Evolutionary conservation across 2,113 vertebrate species (phyloP), one percentile per base, ranked within the genome.

Genomic region (Cinclus mexicanus): DNA sequence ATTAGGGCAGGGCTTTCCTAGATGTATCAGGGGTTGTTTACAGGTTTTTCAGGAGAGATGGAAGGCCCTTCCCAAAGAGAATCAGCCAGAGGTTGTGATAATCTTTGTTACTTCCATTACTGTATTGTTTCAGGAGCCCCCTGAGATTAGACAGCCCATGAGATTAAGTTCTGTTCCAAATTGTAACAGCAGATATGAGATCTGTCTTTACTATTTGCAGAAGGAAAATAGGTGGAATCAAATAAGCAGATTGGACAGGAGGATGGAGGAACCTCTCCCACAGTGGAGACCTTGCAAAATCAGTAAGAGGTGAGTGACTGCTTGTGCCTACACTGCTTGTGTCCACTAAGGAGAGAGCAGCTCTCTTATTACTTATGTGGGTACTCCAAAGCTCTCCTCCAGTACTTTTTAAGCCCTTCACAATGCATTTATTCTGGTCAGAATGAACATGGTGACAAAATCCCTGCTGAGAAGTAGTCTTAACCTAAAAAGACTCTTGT

Each of bases 261-360:
- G 28, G n/a, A 28, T 50, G 56, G 11, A 68, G 42, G 25, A 84
- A 57, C n/a, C 8, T 56, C 44, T 91, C 41, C 23, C 42, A 44
- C 4, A 1, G 5, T 1, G 2, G 23, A 79, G 33, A 28, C 35
- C 42, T 74, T 33, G 19, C 15, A 33, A 78, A 75, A 47, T 13
- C 41, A 56, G 13, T 18, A n/a, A 87, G 52, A 75, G n/a, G 26
- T n/a, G 50, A 52, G 28, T 14, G 52, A 55, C 20, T 76, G 71
- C 63, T 95, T 0, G 0, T 47, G 15, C 23, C 56, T 71, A 22
- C 52, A 47, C 16, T 2, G 1, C 25, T n/a, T 19, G 12, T 23
- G 42, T 59, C 25, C 56, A 57, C 65, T 56, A 12, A 69, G 29
- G 23, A 86, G 53, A 42, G 29, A 52, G 53, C 23, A 68, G 44